Base-by-base conservation (phyloP, 2,797 vertebrate genomes). In the Karalla daura region DNA sequence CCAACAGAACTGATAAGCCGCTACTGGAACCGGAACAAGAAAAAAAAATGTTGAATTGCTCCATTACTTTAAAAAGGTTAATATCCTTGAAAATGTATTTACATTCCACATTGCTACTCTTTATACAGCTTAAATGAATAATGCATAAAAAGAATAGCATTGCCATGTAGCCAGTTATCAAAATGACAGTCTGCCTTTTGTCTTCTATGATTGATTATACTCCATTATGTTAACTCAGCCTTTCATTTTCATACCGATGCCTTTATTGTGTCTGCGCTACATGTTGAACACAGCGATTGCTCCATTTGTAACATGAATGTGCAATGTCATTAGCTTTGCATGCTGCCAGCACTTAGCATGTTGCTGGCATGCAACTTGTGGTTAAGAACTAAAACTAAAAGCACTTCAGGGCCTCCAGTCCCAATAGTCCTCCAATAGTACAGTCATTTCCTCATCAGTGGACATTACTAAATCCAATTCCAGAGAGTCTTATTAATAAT, bases 81-180 rank as follows among this genome's bases (percentile, higher is more conserved):
- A 83, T 70, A 73, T 70, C 9, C 45, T 70, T 45, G 25, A 63
- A 71, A 69, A 30, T 44, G 59, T 2, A 43, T 77, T 77, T 45
- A 65, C 33, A 53, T 54, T 43, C 21, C 33, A 46, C 25, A 64
- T 41, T 52, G 32, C 12, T 58, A n/a, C 33, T 53, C 35, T 74
- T 78, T 66, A 55, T 56, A 28, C 68, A 65, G 21, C 35, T 61
- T 5, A 59, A 76, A 68, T 25, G 17, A 63, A 28, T 54, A 37
- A 35, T 20, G 7, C 20, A 49, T 50, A 15, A 64, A 44, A 14
- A 65, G 17, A 64, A 43, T 58, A 59, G 41, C 24, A n/a, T 32
- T 66, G 66, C 67, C 70, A 63, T 24, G 54, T 59, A 45, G 17
- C 18, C 32, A 21, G 25, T 63, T 59, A 63, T 64, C 18, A 56